phyloP scores from a whole-genome alignment of 2,888 invertebrate species.

The Itoplectis maculator region DNA sequence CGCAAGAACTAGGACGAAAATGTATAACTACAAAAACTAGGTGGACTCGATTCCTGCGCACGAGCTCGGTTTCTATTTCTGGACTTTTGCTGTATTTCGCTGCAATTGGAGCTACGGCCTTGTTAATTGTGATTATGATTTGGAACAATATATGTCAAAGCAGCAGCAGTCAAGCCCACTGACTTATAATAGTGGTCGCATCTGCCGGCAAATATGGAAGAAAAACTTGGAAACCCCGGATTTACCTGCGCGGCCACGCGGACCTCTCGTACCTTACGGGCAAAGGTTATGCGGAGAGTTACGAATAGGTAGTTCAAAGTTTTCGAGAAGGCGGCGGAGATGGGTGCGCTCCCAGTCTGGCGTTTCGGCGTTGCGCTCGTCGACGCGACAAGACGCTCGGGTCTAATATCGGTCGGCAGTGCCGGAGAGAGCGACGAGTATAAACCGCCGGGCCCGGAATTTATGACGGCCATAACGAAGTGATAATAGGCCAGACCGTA shows the following conservation, averaged over 20 bases:
- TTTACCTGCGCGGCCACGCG: constrained; percentile 42
- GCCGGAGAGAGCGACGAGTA: constrained; percentile 71
- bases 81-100: not conserved
- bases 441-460: constrained; percentile 76
- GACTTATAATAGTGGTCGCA: not conserved
- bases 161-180: no score
- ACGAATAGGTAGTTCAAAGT: constrained; percentile 59
- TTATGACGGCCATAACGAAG: constrained; percentile 82
- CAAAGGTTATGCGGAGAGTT: constrained; percentile 48
- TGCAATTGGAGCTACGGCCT: no score
- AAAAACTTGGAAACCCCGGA: constrained; percentile 28
- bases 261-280: constrained; percentile 26
- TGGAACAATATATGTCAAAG: not conserved
- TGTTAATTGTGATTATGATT: not conserved
- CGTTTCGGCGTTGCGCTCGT: constrained; percentile 24
- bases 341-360: constrained; percentile 48
- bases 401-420: constrained; percentile 9
- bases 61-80: constrained; percentile 11
- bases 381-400: constrained; percentile 18
- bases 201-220: constrained; percentile 38
- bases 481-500: constrained; percentile 82
- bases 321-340: not conserved
- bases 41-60: not conserved
- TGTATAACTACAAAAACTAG: not conserved
- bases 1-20: constrained; percentile 43